Evolutionary conservation across 1,140 invertebrate species (phyloP), one percentile per base, ranked within the genome.

Genomic region (Drosophila ercepeae): DNA sequence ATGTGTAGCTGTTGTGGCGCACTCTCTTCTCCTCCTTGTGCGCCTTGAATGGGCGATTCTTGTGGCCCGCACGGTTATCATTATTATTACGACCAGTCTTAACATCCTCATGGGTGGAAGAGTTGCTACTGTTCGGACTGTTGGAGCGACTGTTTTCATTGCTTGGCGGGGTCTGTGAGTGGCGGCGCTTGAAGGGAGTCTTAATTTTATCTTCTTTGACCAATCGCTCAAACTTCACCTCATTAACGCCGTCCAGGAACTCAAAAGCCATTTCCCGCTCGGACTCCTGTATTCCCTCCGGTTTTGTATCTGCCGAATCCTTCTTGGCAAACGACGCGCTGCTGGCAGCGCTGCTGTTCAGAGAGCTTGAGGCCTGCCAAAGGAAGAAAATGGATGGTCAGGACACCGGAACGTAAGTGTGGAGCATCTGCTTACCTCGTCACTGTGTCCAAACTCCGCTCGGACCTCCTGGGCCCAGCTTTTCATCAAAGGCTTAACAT

Each of bases 171-270:
- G 90, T 83, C 4, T 71, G 61, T 0, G 90, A 91, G 14, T 90
- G 78, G 2, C 90, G 89, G 1, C 91, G 61, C 45, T 91, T 91
- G n/a, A 88, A 91, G 5, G 91, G 89, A 13, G 89, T 91, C 71
- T 92, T 91, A 2, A 91, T 19, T 61, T 92, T 91, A n/a, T 91
- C 90, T 8, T 91, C 90, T 53, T 79, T 90, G 1, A 91, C 51
- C 4, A 91, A 53, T 21, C 89, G 75, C 27, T 91, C 90, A 42
- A 90, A 91, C 34, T 91, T 91, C 16, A 76, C 68, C 45, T 91
- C 90, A 58, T 92, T 92, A 13, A 68, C 74, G 39, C 53, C 81
- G 44, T 90, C 90, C 3, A 91, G 50, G 11, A 91, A 91, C 32
- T 91, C 90, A 5, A 91, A 72, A 0, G 71, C 65, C 13, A 91